Evolutionary conservation across 1,140 invertebrate species (phyloP).

Genomic region (Drosophila miranda): DNA sequence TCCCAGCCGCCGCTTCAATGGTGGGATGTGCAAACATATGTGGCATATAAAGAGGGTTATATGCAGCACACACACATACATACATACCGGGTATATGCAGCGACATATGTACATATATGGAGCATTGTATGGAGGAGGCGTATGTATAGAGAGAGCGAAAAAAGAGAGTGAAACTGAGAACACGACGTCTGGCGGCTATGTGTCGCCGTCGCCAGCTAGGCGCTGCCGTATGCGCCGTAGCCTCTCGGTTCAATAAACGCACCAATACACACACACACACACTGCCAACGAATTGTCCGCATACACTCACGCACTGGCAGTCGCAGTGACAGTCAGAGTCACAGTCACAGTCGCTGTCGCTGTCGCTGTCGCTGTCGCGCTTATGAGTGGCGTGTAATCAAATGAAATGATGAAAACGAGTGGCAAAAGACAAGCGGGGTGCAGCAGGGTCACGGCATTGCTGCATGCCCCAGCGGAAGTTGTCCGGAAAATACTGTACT

Average conservation of each 20-base stretch:
- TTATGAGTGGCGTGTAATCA: constrained; percentile 62
- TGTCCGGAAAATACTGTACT: constrained; percentile 51
- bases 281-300: constrained; percentile 30
- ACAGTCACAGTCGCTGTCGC: not conserved
- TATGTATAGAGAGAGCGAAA: constrained; percentile 29
- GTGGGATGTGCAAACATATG: constrained; percentile 45
- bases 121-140: constrained; percentile 27
- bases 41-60: constrained; percentile 27
- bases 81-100: not conserved
- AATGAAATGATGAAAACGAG: constrained; percentile 55
- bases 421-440: constrained; percentile 33
- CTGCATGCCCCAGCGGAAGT: constrained; percentile 58
- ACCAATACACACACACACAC: constrained; percentile 29
- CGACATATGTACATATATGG: constrained; percentile 27
- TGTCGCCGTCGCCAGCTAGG: constrained; percentile 54
- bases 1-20: constrained; percentile 15
- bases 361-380: constrained; percentile 8
- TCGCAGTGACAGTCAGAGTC: not conserved
- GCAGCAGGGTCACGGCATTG: constrained; percentile 37
- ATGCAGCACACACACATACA: not conserved
- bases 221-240: constrained; percentile 26
- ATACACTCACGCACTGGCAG: constrained; percentile 51
- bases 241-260: constrained; percentile 53
- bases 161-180: constrained; percentile 18
- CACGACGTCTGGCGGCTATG: constrained; percentile 20